Conservation (phyloP, 2,888 invertebrate species). For the Neoitamus cyanurus region DNA sequence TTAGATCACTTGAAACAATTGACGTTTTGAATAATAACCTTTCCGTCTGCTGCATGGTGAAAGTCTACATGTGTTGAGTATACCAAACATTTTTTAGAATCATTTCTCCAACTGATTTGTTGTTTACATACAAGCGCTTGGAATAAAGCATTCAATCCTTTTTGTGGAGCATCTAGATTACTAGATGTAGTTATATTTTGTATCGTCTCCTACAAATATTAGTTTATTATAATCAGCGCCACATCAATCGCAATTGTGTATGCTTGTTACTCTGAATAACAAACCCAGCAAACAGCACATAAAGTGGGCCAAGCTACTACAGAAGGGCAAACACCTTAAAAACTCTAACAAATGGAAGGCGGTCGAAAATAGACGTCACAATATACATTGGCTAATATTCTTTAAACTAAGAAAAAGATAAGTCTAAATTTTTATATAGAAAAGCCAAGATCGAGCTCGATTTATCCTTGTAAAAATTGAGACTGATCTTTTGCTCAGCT, state of each 20-base stretch:
- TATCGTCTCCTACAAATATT: conserved; percentile 73
- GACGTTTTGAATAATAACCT: conserved; percentile 67
- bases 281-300: no score
- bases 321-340: no score
- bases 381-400: no score
- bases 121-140: conserved; percentile 93
- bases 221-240: not conserved
- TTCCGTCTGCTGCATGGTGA: conserved; percentile 99
- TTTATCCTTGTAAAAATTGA: no score
- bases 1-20: not conserved
- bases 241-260: not conserved
- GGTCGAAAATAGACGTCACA: no score
- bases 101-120: conserved; percentile 94
- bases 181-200: conserved; percentile 89
- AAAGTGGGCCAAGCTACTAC: no score
- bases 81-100: conserved; percentile 93
- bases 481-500: no score
- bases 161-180: conserved; percentile 97
- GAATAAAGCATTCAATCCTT: conserved; percentile 99
- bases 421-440: no score
- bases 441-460: no score
- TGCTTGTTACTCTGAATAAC: no score
- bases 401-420: no score
- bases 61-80: conserved; percentile 99
- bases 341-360: no score